Base-by-base conservation (phyloP, 2,888 invertebrate genomes). In the Caenorhabditis becei region DNA sequence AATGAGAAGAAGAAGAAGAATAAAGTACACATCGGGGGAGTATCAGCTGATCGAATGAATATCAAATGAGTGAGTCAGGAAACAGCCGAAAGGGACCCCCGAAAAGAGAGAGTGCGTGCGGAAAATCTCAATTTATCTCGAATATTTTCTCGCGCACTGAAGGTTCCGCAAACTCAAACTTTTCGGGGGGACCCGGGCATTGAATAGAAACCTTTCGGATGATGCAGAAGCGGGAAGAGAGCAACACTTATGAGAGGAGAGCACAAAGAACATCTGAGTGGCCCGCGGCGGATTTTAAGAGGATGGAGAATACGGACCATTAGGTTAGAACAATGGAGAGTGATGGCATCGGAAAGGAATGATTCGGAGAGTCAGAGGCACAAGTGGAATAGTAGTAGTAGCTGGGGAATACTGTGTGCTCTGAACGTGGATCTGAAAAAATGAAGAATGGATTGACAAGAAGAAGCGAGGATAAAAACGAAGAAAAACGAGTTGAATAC, bases 191-290 rank as follows among this genome's bases (percentile, higher is more conserved):
- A 2, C 41, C 41, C 56, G n/a, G n/a, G n/a, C n/a, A 58, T 75
- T 75, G 66, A 75, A 75, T 75, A 75, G 75, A 72, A 54, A 47
- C 62, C 63, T 63, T 74, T 53, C 54, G 54, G 54, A 54, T 47
- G 51, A 59, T 61, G 59, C 59, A 70, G 61, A 41, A 32, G 32
- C 4, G 10, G 53, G 51, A 70, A 44, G 47, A 47, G 47, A 26
- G 65, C 58, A 74, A 74, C 51, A 74, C 62, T 72, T 72, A 59
- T 53, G 49, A 41, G 41, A 41, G 14, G 66, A 35, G 66, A 66
- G 75, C 66, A 75, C 75, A 75, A 75, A 75, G 75, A 75, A 58
- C 75, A 75, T 66, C 61, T 54, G 63, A 62, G 53, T 56, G 51
- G 62, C 61, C 61, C 67, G 28, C 49, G 24, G 66, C 59, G 59